These are phyloP conservation scores for Thelaira solivaga DNA, from an alignment of 2,888 invertebrate genomes.

Conservation along the genomic window DNA sequence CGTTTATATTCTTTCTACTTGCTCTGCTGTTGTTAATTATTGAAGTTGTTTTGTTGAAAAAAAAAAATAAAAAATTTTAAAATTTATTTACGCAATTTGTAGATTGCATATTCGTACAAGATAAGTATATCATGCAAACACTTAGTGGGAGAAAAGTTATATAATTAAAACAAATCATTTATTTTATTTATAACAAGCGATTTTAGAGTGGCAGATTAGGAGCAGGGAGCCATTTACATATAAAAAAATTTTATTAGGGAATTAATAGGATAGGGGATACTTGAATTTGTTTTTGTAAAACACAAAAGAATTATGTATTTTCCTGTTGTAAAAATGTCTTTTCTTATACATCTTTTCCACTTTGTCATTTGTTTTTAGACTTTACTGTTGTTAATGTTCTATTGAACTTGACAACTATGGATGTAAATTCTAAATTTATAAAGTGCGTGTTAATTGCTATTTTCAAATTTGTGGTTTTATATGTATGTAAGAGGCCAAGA, in stretches of 20 bases:
- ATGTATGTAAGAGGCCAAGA: too few species aligned
- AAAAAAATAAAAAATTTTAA: background rate
- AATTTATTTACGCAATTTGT: constrained; percentile 45
- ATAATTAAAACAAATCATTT: constrained; percentile 34
- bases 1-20: background rate
- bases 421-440: background rate
- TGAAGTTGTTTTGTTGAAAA: constrained; percentile 22
- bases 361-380: background rate
- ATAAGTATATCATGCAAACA: background rate
- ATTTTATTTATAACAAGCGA: constrained; percentile 17
- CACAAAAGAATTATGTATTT: too few species aligned
- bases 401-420: background rate
- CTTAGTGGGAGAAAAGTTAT: constrained; percentile 3
- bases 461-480: background rate
- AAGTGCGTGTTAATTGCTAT: background rate
- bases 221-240: too few species aligned
- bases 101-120: background rate
- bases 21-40: constrained; percentile 37
- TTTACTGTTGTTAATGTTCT: background rate
- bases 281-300: too few species aligned
- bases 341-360: too few species aligned
- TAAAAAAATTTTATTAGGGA: too few species aligned
- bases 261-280: too few species aligned
- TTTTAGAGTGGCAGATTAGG: background rate
- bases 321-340: too few species aligned